Evolutionary conservation across 2,797 vertebrate species (phyloP).

Genomic region (Lepidocolaptes lacrymiger): DNA sequence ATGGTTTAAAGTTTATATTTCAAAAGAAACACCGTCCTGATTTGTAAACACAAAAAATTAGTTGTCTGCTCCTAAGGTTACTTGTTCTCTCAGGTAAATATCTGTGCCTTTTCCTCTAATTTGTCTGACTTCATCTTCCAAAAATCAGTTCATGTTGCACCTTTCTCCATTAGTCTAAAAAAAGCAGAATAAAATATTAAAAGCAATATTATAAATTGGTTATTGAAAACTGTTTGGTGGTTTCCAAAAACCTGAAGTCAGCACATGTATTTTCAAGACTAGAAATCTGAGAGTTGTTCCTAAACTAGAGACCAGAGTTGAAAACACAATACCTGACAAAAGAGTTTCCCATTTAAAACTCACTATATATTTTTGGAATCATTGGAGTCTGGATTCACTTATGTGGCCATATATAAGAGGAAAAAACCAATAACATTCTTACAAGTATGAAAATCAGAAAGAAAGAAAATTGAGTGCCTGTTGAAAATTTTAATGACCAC

Average conservation of each 20-base stretch:
- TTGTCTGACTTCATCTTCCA: neutral
- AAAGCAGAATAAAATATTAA: neutral
- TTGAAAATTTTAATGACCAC: neutral
- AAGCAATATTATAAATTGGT: neutral
- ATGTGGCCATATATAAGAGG: neutral
- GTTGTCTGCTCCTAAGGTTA: neutral
- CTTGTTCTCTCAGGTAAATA: neutral
- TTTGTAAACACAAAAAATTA: neutral
- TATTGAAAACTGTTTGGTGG: neutral
- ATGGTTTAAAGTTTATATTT: neutral
- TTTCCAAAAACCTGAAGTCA: neutral
- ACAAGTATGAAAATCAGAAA: neutral
- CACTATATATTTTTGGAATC: neutral
- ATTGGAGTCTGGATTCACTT: neutral
- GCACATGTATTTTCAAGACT: neutral
- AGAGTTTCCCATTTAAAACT: neutral
- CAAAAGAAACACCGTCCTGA: neutral
- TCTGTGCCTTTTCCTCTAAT: neutral
- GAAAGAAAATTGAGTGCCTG: neutral
- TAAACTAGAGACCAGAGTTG: neutral
- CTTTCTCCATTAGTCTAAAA: neutral
- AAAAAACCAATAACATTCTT: neutral
- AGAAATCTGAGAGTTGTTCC: neutral
- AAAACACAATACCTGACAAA: neutral
- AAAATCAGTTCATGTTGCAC: neutral